Conservation (phyloP, 2,888 invertebrate genomes). For the Barypeithes pellucidus region DNA sequence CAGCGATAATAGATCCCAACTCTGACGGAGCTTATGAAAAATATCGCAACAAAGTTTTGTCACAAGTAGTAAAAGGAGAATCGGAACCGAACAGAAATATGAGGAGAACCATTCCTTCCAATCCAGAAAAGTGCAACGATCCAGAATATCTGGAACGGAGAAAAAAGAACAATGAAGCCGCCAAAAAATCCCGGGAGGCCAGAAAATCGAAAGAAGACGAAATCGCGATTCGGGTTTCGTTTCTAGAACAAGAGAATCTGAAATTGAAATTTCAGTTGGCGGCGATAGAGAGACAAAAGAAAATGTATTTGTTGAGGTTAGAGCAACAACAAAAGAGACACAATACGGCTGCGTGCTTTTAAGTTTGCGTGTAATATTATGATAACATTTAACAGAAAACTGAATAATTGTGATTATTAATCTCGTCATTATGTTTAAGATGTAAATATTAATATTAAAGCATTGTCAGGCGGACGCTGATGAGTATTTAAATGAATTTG, state of each 20-base stretch:
- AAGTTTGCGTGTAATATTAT: background rate
- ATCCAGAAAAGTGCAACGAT: slow-evolving; percentile 48
- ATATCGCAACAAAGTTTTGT: slow-evolving; percentile 80
- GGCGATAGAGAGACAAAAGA: slow-evolving; percentile 58
- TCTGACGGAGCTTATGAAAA: slow-evolving; percentile 80
- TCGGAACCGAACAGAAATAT: slow-evolving; percentile 78
- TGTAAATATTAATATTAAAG: background rate
- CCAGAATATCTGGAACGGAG: slow-evolving; percentile 90
- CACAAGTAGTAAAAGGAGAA: slow-evolving; percentile 77
- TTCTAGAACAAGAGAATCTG: slow-evolving; percentile 75
- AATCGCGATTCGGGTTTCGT: slow-evolving; percentile 89
- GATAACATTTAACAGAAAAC: background rate
- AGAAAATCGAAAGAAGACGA: slow-evolving; percentile 93
- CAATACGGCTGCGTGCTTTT: background rate
- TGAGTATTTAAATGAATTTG: too few relatives aligned
- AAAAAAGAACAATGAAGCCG: slow-evolving; percentile 94
- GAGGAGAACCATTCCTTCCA: slow-evolving; percentile 70
- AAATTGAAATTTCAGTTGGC: slow-evolving; percentile 53
- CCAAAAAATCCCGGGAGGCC: slow-evolving; percentile 93
- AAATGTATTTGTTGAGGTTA: slow-evolving; percentile 45
- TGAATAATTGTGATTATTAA: slow-evolving; percentile 12
- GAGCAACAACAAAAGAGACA: slow-evolving; percentile 8
- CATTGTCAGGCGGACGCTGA: too few relatives aligned
- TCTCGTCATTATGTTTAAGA: slow-evolving; percentile 9
- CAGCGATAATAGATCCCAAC: slow-evolving; percentile 70